A percentile compares a stretch with the other conserved stretches of the same genome.
These are phyloP conservation scores for Podiceps cristatus DNA, from an alignment of 2,113 vertebrate species.

Conservation along the genomic window DNA sequence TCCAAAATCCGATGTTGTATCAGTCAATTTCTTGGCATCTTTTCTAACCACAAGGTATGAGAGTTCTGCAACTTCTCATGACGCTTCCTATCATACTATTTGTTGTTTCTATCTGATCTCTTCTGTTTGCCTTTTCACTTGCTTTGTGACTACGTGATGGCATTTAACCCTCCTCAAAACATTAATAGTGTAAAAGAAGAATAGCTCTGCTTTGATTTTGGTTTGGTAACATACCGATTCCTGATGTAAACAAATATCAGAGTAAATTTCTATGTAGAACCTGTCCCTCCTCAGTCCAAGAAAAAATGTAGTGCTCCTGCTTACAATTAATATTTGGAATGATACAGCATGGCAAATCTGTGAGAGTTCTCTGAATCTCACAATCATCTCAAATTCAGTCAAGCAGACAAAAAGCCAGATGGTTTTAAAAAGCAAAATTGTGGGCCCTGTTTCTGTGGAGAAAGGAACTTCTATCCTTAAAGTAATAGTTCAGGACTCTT, in stretches of 20 bases:
- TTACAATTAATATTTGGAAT: not conserved
- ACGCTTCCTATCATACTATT: rapidly evolving
- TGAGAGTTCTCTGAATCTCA: not conserved
- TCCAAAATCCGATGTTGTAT: not conserved
- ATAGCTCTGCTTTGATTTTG: not conserved
- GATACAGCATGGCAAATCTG: not conserved
- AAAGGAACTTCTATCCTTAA: not conserved
- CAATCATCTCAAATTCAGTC: not conserved
- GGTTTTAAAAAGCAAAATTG: not conserved
- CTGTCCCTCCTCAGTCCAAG: not conserved
- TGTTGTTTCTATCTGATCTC: not conserved
- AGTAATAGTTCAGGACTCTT: not conserved
- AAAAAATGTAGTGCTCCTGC: not conserved
- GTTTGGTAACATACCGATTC: not conserved
- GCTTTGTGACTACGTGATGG: not conserved
- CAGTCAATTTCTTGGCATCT: not conserved
- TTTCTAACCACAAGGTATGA: not conserved
- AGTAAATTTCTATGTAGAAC: not conserved
- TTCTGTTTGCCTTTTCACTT: not conserved
- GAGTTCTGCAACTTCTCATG: not conserved
- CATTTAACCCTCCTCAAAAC: not conserved
- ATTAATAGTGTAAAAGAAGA: not conserved
- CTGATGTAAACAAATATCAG: not conserved
- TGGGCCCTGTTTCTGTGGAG: not conserved
- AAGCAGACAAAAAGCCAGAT: not conserved